Evolutionary conservation across 2,888 invertebrate species (phyloP), one percentile per base, ranked within the genome.

Genomic region (Eumacrocentrus americanus): DNA sequence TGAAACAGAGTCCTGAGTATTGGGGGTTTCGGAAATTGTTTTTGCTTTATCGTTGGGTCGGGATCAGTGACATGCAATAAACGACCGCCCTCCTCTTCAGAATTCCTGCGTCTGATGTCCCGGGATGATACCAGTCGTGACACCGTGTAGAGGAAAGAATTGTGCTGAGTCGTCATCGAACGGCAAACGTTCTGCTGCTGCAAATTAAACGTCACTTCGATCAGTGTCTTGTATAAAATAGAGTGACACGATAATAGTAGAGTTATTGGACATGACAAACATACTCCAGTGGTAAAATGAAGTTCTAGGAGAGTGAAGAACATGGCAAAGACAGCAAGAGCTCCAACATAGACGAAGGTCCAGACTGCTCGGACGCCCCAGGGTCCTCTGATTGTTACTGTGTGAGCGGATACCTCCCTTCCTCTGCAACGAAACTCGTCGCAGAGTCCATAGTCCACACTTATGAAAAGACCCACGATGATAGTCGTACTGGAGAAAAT

Each of bases 381-480:
- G 14, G 77, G 68, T 18, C 73, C 76, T 58, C 70, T 73, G 46
- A 71, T 62, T n/a, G 68, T 61, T 11, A 71, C 61, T 40, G 70
- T 66, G 38, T 78, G 77, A 4, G 70, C 72, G 1, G 78, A 70
- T 12, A 76, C 75, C 54, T 79, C 77, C 37, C 75, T 71, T 25
- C 87, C 87, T 62, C 86, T 81, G 71, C 87, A 87, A 50, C 85
- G 82, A 70, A 86, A 86, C 73, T 86, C 85, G 72, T 87, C 85
- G 70, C 86, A 86, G 11, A 87, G 78, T 3, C 85, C 86, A 71
- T 86, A 86, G 75, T 87, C 86, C 14, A 86, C 85, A 56, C 85
- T 84, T 68, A 87, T 84, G 71, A 87, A 87, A 23, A 86, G 76
- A 6, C 87, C 86, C 25, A 85, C 85, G 47, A 86, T 84, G 64